Percentiles rank a stretch among this genome's conserved stretches.
These are phyloP conservation scores for Pteronura brasiliensis DNA, from an alignment of 2,113 vertebrate genomes.

Conservation along the genomic window DNA sequence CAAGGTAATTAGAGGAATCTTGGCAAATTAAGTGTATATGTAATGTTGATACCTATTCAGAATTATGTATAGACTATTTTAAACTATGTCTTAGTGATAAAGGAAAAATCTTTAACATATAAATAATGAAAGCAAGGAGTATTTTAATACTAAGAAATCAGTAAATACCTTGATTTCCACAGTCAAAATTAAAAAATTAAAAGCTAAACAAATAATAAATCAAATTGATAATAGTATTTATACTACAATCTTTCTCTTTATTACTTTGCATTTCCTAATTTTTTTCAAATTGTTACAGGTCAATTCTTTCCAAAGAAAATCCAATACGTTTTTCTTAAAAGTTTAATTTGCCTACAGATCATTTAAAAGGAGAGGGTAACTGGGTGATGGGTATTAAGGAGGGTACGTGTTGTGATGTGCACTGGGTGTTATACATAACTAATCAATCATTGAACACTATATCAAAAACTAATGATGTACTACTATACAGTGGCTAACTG, in stretches of 20 bases:
- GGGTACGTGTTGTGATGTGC: too few species aligned
- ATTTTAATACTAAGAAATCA: not conserved
- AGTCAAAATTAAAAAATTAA: not conserved
- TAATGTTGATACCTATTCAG: not conserved
- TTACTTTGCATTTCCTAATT: not conserved
- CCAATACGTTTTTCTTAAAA: not conserved
- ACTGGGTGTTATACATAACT: too few species aligned
- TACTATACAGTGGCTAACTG: too few species aligned
- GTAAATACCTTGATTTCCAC: not conserved
- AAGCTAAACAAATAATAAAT: not conserved
- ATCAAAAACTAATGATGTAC: too few species aligned
- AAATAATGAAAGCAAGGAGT: not conserved
- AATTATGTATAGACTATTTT: not conserved
- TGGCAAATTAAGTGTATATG: not conserved
- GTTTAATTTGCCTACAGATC: not conserved
- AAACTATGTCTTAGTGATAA: not conserved
- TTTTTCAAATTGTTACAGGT: not conserved
- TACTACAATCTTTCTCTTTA: not conserved
- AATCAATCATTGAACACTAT: too few species aligned
- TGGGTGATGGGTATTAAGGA: too few species aligned
- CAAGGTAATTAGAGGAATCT: not conserved
- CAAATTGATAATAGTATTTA: not conserved
- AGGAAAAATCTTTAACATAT: not conserved
- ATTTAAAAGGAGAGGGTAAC: not conserved
- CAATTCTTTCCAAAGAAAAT: not conserved